phyloP scores from a whole-genome alignment of 2,888 invertebrate genomes.

The Antitype chi region DNA sequence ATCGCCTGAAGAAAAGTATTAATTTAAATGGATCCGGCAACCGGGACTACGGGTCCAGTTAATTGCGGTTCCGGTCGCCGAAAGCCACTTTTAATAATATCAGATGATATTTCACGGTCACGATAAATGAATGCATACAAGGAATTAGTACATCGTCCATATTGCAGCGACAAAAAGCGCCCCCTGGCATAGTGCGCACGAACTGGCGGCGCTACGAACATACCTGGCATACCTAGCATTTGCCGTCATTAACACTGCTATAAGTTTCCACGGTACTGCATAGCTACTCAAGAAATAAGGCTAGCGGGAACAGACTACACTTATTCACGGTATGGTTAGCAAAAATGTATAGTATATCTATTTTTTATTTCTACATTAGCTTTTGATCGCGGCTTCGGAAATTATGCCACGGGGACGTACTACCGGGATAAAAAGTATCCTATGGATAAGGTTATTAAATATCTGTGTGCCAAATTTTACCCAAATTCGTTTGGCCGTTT shows the following conservation, averaged over 20 bases:
- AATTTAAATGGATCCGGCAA: too few relatives aligned
- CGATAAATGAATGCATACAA: conserved; percentile 1
- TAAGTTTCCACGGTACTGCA: conserved; percentile 18
- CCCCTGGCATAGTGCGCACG: conserved; percentile 5
- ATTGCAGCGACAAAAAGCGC: conserved; percentile 29
- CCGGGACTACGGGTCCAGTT: too few relatives aligned
- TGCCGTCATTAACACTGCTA: conserved; percentile 39
- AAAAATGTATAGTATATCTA: conserved; percentile 19
- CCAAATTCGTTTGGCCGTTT: background rate
- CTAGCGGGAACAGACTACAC: conserved; percentile 11
- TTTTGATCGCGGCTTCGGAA: background rate
- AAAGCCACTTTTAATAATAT: background rate
- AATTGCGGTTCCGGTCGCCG: too few relatives aligned
- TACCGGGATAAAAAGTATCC: background rate
- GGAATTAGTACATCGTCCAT: conserved; percentile 8
- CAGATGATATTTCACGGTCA: background rate
- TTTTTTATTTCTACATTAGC: background rate
- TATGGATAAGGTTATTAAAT: too few relatives aligned
- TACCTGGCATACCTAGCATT: conserved; percentile 45
- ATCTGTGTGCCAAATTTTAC: background rate
- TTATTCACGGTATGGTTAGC: conserved; percentile 28
- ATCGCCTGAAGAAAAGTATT: too few relatives aligned
- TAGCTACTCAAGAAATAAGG: conserved; percentile 22
- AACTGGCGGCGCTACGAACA: conserved; percentile 42
- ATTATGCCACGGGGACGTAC: background rate